These are phyloP conservation scores for Caenorhabditis plicata DNA, from an alignment of 2,888 invertebrate species.

Conservation along the genomic window DNA sequence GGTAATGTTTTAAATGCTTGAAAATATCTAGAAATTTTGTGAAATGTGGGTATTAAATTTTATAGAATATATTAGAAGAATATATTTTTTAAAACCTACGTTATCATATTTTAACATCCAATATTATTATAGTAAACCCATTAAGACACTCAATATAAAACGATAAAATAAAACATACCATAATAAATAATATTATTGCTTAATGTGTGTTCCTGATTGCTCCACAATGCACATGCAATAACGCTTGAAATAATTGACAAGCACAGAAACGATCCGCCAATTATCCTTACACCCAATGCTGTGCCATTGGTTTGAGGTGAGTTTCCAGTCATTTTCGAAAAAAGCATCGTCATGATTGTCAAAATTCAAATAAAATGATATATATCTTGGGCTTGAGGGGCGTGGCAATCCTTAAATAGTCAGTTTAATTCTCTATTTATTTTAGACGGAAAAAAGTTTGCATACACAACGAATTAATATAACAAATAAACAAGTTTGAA, in stretches of 20 bases:
- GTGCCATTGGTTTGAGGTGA: constrained; percentile 35
- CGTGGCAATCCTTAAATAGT: too few relatives aligned
- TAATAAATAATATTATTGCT: constrained; percentile 26
- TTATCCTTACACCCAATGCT: constrained; percentile 29
- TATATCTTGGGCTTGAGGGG: too few relatives aligned
- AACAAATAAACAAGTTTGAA: too few relatives aligned
- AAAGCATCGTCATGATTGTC: constrained; percentile 18
- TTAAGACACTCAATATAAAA: too few relatives aligned
- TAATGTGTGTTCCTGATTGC: constrained; percentile 19
- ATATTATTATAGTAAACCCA: too few relatives aligned
- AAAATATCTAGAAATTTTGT: too few relatives aligned
- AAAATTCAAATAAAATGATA: not conserved
- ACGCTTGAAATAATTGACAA: constrained; percentile 32
- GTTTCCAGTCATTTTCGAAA: constrained; percentile 29
- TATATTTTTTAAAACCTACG: not conserved
- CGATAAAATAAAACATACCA: constrained; percentile 10
- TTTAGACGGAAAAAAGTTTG: too few relatives aligned
- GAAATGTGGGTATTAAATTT: too few relatives aligned
- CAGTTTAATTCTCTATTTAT: too few relatives aligned
- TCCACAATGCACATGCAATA: constrained; percentile 34
- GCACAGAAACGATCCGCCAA: constrained; percentile 32
- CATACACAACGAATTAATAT: too few relatives aligned
- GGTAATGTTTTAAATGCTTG: too few relatives aligned
- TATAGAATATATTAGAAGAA: too few relatives aligned
- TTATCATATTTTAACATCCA: not conserved